A percentile compares a stretch with the other conserved stretches of the same genome.
Evolutionary conservation across 2,113 vertebrate genomes (phyloP).

Genomic region (Atlantisia rogersi): DNA sequence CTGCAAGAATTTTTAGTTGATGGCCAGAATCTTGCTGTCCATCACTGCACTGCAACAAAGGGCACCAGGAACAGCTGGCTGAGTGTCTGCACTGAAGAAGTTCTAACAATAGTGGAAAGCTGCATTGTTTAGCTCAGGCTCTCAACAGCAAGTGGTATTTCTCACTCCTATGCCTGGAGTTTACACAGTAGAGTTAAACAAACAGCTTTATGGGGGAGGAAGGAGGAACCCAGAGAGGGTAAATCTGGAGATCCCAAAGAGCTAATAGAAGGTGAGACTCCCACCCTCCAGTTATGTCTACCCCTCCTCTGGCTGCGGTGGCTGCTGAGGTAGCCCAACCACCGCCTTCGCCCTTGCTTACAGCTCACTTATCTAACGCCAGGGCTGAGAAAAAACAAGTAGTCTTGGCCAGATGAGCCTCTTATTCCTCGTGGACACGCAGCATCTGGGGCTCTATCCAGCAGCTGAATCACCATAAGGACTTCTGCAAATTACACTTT

Average conservation of each 20-base stretch:
- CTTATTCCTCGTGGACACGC: background rate
- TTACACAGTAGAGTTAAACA: background rate
- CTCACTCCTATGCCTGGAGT: background rate
- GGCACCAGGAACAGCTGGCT: background rate
- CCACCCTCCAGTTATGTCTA: rapidly evolving
- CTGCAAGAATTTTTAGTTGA: background rate
- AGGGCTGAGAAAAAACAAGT: background rate
- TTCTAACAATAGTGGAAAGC: background rate
- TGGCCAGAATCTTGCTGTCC: background rate
- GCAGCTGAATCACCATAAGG: conserved; percentile 30
- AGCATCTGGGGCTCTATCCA: conserved; percentile 35
- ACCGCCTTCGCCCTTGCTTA: background rate
- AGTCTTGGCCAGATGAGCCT: background rate
- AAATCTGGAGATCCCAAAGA: background rate
- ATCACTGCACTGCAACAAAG: background rate
- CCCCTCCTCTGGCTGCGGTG: background rate
- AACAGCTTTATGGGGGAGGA: background rate
- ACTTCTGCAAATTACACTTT: background rate
- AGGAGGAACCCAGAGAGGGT: background rate
- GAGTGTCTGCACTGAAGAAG: background rate
- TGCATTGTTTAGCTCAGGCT: background rate
- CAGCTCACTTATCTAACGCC: background rate
- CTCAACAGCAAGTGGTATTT: rapidly evolving
- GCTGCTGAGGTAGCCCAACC: background rate
- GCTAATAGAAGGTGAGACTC: background rate